phyloP scores from a whole-genome alignment of 2,797 vertebrate genomes.

The Pyrocephalus nanus region DNA sequence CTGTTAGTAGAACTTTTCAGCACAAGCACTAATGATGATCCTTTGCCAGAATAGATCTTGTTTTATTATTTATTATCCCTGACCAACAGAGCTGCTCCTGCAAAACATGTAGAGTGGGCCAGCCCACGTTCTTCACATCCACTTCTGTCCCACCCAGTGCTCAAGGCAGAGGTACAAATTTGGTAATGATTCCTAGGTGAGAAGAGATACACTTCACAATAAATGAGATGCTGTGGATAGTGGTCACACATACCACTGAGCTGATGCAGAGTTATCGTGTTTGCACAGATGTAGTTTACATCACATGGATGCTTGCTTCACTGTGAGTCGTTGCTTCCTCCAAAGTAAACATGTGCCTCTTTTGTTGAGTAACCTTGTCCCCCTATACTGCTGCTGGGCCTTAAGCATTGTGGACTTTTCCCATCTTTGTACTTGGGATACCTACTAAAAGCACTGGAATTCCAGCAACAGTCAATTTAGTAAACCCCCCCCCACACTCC shows the following conservation, averaged over 20 bases:
- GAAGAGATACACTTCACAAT: background rate
- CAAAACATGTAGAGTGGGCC: background rate
- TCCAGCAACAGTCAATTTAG: background rate
- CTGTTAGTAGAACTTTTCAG: background rate
- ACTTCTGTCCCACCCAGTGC: background rate
- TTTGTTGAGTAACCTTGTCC: background rate
- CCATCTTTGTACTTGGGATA: background rate
- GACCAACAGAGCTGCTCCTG: background rate
- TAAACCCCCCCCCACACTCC: background rate
- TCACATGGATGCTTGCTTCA: background rate
- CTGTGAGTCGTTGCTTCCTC: background rate
- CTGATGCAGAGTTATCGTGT: background rate
- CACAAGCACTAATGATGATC: background rate
- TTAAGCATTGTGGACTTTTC: background rate
- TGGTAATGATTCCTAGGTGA: background rate
- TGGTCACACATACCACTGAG: fast-evolving
- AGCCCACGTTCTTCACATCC: background rate
- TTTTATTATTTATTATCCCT: background rate
- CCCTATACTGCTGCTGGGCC: background rate
- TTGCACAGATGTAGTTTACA: background rate
- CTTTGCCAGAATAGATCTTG: background rate
- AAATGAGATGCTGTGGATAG: background rate
- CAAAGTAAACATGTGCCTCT: background rate
- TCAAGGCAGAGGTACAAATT: background rate
- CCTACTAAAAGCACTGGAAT: background rate